Evolutionary conservation across 2,113 vertebrate genomes (phyloP).

Genomic region (Paraplagusia blochii): DNA sequence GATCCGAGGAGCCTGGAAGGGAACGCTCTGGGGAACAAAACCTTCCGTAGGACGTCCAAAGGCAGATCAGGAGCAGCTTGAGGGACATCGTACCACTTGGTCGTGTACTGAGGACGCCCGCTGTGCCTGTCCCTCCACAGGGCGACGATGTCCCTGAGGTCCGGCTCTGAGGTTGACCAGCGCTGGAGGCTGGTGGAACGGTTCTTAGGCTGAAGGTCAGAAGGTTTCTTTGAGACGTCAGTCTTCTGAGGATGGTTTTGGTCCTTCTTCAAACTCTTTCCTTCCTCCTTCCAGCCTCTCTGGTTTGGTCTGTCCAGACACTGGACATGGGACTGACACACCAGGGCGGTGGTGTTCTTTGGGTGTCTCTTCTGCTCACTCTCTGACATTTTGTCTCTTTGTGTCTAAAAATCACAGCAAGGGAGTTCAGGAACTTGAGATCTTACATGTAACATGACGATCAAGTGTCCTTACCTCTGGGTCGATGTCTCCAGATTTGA

Average conservation of each 20-base stretch:
- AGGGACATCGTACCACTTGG: slow-evolving; percentile 41
- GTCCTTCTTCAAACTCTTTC: not conserved
- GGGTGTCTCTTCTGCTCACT: slow-evolving; percentile 47
- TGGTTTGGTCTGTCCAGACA: slow-evolving; percentile 16
- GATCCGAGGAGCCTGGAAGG: slow-evolving; percentile 49
- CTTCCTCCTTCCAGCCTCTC: no score
- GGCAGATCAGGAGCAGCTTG: slow-evolving; percentile 47
- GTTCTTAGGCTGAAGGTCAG: slow-evolving; percentile 25
- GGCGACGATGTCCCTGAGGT: slow-evolving; percentile 46
- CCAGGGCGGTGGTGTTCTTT: slow-evolving; percentile 4
- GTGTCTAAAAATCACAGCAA: slow-evolving; percentile 19
- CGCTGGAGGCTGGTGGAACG: slow-evolving; percentile 40
- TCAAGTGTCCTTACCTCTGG: slow-evolving; percentile 38
- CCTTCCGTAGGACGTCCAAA: slow-evolving; percentile 54
- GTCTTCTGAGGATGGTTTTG: not conserved
- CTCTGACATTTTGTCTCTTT: slow-evolving; percentile 30
- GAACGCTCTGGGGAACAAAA: slow-evolving; percentile 61
- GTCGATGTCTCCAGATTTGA: slow-evolving; percentile 11
- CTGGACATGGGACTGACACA: slow-evolving; percentile 39
- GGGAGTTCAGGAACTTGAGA: not conserved
- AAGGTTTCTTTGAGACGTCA: slow-evolving; percentile 17
- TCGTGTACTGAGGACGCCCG: slow-evolving; percentile 22
- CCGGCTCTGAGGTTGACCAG: slow-evolving; percentile 16
- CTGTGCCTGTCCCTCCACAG: slow-evolving; percentile 25
- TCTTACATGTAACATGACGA: not conserved